Percentiles rank a stretch among this genome's conserved stretches.
Evolutionary conservation across 2,113 vertebrate species (phyloP).

Genomic region (Meleagris gallopavo): DNA sequence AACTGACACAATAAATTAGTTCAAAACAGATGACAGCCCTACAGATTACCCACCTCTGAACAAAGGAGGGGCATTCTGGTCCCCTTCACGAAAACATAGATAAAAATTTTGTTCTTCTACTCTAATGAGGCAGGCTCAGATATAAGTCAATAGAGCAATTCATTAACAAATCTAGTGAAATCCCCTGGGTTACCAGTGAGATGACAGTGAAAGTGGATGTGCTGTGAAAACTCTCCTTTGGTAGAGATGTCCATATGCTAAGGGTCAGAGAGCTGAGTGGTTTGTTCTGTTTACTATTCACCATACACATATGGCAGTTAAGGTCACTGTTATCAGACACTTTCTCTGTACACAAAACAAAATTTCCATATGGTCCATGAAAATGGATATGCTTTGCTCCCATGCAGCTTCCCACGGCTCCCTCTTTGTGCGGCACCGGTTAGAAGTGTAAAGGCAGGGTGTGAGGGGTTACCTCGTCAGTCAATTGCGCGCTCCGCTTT

Average conservation of each 20-base stretch:
- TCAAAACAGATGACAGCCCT: slow-evolving; percentile 87
- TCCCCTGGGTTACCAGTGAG: slow-evolving; percentile 88
- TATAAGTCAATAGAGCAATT: slow-evolving; percentile 99
- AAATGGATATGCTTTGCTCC: slow-evolving; percentile 88
- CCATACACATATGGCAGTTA: slow-evolving; percentile 91
- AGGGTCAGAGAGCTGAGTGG: slow-evolving; percentile 92
- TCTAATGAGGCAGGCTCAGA: slow-evolving; percentile 96
- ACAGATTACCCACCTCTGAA: slow-evolving; percentile 88
- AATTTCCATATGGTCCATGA: slow-evolving; percentile 99
- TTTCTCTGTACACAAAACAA: slow-evolving; percentile 92
- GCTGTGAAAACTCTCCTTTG: slow-evolving; percentile 90
- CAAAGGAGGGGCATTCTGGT: slow-evolving; percentile 85
- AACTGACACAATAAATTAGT: slow-evolving; percentile 94
- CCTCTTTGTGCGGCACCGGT: slow-evolving; percentile 80
- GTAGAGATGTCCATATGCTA: slow-evolving; percentile 95
- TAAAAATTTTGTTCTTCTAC: slow-evolving; percentile 89
- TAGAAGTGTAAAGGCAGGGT: slow-evolving; percentile 79
- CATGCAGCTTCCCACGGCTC: slow-evolving; percentile 92
- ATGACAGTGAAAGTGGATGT: slow-evolving; percentile 81
- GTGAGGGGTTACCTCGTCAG: slow-evolving; percentile 78
- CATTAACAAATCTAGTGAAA: slow-evolving; percentile 99
- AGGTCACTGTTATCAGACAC: slow-evolving; percentile 94
- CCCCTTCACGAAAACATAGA: slow-evolving; percentile 80
- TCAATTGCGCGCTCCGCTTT: slow-evolving; percentile 80
- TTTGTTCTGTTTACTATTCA: slow-evolving; percentile 93